Conservation (phyloP, 2,113 vertebrate species). For the Chionomys nivalis region DNA sequence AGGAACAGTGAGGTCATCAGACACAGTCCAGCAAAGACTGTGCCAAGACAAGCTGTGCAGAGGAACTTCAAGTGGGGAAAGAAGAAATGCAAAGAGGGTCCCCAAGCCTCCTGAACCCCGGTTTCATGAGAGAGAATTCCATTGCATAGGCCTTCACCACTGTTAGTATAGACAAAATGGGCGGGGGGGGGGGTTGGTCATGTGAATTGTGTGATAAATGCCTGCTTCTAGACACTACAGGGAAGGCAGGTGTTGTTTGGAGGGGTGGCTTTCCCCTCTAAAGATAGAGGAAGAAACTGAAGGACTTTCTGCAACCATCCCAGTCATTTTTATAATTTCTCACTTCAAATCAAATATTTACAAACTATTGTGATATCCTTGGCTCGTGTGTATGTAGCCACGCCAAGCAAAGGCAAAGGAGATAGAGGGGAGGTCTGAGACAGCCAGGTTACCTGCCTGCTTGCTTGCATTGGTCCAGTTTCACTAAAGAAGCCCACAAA, state of each 20-base stretch:
- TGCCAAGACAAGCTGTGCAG: not conserved
- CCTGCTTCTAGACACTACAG: not conserved
- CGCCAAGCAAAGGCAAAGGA: not conserved
- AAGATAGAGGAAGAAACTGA: not conserved
- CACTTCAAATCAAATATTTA: constrained; percentile 39
- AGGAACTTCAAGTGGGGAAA: not conserved
- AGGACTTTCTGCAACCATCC: constrained; percentile 13
- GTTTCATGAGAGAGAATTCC: not conserved
- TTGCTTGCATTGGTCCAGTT: constrained; percentile 53
- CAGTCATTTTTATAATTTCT: constrained; percentile 45
- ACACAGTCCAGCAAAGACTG: not conserved
- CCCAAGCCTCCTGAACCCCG: not conserved
- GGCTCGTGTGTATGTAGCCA: not conserved
- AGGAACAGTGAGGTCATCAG: not conserved
- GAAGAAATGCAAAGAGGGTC: not conserved
- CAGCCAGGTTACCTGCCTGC: constrained; percentile 60
- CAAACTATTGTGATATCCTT: not conserved
- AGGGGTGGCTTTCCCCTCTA: constrained; percentile 38
- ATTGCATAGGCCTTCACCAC: not conserved
- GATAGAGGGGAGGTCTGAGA: not conserved
- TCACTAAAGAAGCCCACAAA: constrained; percentile 72
- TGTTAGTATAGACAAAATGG: not conserved
- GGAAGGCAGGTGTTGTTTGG: not conserved
- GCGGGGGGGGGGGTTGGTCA: not conserved
- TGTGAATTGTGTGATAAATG: not conserved